Conservation (phyloP, 2,888 invertebrate genomes). For the Podotricha telesiphe region DNA sequence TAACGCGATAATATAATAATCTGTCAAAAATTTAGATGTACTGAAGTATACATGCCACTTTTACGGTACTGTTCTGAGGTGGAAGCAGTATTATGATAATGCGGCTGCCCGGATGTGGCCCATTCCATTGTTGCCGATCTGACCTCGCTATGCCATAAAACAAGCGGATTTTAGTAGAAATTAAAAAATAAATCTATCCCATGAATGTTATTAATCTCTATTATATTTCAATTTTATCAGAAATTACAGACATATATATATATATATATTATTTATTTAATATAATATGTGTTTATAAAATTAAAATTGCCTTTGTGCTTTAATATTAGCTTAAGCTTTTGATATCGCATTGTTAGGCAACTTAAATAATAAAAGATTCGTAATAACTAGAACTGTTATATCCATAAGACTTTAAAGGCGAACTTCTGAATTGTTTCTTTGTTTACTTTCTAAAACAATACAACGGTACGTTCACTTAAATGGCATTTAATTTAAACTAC, state of each 20-base stretch:
- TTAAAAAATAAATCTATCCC: constrained; percentile 40
- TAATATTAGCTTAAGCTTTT: not conserved
- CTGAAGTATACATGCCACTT: constrained; percentile 1
- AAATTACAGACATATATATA: not conserved
- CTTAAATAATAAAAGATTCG: not conserved
- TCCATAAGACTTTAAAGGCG: constrained; percentile 14
- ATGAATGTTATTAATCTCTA: constrained; percentile 33
- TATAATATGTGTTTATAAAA: too few species aligned
- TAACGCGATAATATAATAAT: too few species aligned
- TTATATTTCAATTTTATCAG: constrained; percentile 17
- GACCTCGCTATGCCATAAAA: constrained; percentile 69
- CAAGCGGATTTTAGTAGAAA: constrained; percentile 53
- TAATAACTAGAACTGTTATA: constrained; percentile 16
- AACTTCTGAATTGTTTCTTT: constrained; percentile 44
- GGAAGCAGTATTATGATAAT: constrained; percentile 80
- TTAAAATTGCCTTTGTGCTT: not conserved
- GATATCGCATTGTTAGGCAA: not conserved
- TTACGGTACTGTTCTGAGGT: constrained; percentile 59
- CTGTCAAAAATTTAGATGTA: not conserved
- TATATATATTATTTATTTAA: not conserved
- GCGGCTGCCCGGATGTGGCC: constrained; percentile 75
- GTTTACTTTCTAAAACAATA: constrained; percentile 74
- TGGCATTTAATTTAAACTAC: constrained; percentile 70
- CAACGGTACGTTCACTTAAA: constrained; percentile 62
- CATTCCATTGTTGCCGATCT: constrained; percentile 81